Evolutionary conservation across 2,797 vertebrate species (phyloP), one percentile per base, ranked within the genome.

Genomic region (Chelidonichthys spinosus): DNA sequence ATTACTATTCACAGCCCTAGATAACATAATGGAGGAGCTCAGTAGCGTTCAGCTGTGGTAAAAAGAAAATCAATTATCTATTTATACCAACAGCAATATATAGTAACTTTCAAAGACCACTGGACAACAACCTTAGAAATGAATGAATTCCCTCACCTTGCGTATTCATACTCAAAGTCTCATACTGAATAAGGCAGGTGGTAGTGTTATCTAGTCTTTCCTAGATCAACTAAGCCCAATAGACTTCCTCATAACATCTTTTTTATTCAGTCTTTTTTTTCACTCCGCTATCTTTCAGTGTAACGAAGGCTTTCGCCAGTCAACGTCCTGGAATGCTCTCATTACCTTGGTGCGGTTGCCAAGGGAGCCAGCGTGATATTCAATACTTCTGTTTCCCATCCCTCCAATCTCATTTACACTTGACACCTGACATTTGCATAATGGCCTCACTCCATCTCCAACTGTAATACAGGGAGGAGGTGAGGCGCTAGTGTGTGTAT

Each of bases 361-460:
- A 87, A 82, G 87, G 90, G 84, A 92, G 87, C 85, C 65, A 3
- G 76, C 67, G 83, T 85, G 87, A 91, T 88, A 89, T 90, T 90
- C 89, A 88, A 93, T 92, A 89, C 88, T 88, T 91, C 84, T 83
- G 89, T 92, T 92, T 87, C 85, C 78, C 91, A 89, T 89, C 82
- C 90, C 81, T 92, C 86, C 78, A 87, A 91, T 91, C 90, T 94
- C 88, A 93, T 93, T 94, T 91, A 89, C 92, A 94, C 93, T 93
- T 92, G 92, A 94, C 90, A 94, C 90, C 87, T 93, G 87, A 85
- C 92, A 94, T 93, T 93, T 91, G 87, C 91, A 92, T 92, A 92
- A 93, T 92, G 90, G 85, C 81, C 86, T 80, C 66, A 72, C 88
- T 87, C 88, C 76, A 81, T 92, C 90, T 89, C 74, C 85, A 75